Conservation (phyloP, 2,888 invertebrate genomes). For the Eudiplozoon nipponicum region DNA sequence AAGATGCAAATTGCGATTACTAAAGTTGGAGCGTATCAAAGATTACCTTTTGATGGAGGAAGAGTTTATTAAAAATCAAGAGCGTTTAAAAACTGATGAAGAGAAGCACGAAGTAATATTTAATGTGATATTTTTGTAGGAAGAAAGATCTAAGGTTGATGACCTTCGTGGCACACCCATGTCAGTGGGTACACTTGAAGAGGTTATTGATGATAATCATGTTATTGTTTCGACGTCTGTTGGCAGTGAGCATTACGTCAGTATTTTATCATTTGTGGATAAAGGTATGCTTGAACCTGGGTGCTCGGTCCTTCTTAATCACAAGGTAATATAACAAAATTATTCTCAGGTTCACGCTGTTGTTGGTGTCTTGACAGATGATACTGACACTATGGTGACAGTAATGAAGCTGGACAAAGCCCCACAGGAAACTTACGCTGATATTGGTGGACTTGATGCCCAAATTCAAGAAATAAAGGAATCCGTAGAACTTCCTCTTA, state of each 20-base stretch:
- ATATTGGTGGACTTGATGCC: slow-evolving; percentile 75
- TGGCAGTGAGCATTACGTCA: slow-evolving; percentile 93
- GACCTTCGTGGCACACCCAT: slow-evolving; percentile 90
- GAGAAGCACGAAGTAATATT: slow-evolving; percentile 53
- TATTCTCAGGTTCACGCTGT: slow-evolving; percentile 54
- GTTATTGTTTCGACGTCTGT: slow-evolving; percentile 95
- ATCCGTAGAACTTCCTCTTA: slow-evolving; percentile 79
- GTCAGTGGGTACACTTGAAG: slow-evolving; percentile 95
- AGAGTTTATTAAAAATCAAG: slow-evolving; percentile 89
- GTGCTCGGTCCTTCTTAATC: slow-evolving; percentile 80
- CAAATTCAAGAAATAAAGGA: slow-evolving; percentile 94
- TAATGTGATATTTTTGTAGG: slow-evolving; percentile 28
- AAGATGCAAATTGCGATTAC: slow-evolving; percentile 59
- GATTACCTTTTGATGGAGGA: slow-evolving; percentile 95
- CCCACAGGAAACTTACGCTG: slow-evolving; percentile 92
- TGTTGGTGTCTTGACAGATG: slow-evolving; percentile 89
- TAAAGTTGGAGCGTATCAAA: slow-evolving; percentile 82
- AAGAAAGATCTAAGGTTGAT: slow-evolving; percentile 84
- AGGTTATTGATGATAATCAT: slow-evolving; percentile 97
- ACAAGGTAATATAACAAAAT: slow-evolving; percentile 37
- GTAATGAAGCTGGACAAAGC: slow-evolving; percentile 99
- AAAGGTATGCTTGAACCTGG: slow-evolving; percentile 95
- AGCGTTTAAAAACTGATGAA: slow-evolving; percentile 84
- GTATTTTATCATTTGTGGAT: slow-evolving; percentile 89
- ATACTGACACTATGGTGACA: slow-evolving; percentile 97